Conservation (phyloP, 2,888 invertebrate species). For the Dasypolia templi region DNA sequence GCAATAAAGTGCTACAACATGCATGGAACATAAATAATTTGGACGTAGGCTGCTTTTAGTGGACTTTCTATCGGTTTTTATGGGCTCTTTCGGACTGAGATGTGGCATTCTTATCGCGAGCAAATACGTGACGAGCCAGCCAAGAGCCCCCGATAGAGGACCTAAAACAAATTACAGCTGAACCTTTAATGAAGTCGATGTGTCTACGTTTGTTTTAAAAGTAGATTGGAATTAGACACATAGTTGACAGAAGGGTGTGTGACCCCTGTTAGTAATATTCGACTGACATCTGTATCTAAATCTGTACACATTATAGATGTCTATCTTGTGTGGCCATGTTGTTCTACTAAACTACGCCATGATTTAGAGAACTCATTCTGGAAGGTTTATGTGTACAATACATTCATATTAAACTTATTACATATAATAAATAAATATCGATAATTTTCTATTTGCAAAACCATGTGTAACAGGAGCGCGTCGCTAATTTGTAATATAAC, state of each 20-base stretch:
- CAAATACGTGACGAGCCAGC: slow-evolving; percentile 56
- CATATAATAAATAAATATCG: background rate
- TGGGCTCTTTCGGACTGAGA: slow-evolving; percentile 58
- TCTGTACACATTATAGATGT: background rate
- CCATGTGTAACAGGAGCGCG: background rate
- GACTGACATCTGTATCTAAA: background rate
- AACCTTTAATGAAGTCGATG: slow-evolving; percentile 35
- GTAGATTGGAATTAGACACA: slow-evolving; percentile 1
- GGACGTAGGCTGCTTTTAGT: slow-evolving; percentile 61
- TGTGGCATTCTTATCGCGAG: slow-evolving; percentile 57
- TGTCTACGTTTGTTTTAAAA: slow-evolving; percentile 36
- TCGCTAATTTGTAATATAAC: background rate
- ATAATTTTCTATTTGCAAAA: background rate
- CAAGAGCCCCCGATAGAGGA: slow-evolving; percentile 49
- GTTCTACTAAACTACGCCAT: background rate
- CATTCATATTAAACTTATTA: background rate
- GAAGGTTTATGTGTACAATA: background rate
- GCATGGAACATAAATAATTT: slow-evolving; percentile 62
- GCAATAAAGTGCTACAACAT: slow-evolving; percentile 62
- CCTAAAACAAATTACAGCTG: slow-evolving; percentile 57
- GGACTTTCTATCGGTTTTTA: slow-evolving; percentile 64
- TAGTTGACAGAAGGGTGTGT: background rate
- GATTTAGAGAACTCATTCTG: background rate
- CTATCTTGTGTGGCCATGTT: background rate
- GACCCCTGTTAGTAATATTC: background rate